Evolutionary conservation across 2,113 vertebrate species (phyloP).

Genomic region (Notarius quadriscutis): DNA sequence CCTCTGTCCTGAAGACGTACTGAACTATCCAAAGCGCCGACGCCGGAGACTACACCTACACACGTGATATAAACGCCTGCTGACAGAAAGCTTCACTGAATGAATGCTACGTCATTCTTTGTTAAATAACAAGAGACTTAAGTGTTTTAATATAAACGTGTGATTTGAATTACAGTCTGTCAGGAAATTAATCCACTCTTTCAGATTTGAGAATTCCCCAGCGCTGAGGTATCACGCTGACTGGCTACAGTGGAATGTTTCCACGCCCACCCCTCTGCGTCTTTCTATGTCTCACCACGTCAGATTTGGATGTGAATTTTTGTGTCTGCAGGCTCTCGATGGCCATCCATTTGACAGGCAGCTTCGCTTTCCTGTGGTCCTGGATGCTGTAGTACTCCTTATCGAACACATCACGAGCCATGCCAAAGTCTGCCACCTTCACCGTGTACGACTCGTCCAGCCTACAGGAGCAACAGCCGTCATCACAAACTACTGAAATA

Average conservation of each 20-base stretch:
- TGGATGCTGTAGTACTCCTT: slow-evolving; percentile 94
- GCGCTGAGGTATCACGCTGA: background rate
- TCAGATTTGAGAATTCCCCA: background rate
- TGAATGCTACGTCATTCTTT: background rate
- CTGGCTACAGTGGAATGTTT: background rate
- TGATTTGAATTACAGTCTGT: background rate
- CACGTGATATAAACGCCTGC: background rate
- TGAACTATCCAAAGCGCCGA: background rate
- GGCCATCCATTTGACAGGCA: slow-evolving; percentile 98
- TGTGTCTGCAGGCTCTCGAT: slow-evolving; percentile 95
- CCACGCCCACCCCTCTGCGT: background rate
- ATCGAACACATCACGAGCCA: slow-evolving; percentile 88
- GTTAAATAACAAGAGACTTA: background rate
- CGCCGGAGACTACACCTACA: background rate
- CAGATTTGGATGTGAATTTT: slow-evolving; percentile 93
- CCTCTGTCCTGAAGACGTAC: background rate
- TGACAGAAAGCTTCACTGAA: background rate
- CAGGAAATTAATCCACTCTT: background rate
- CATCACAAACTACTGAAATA: background rate
- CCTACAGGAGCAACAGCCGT: slow-evolving; percentile 67
- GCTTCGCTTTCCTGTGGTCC: slow-evolving; percentile 79
- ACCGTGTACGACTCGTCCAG: slow-evolving; percentile 88
- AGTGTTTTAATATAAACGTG: background rate
- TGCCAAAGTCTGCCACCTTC: slow-evolving; percentile 96
- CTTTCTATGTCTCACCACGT: slow-evolving; percentile 80